Evolutionary conservation across 37 sponge, comb jelly and placozoan genomes (phyloP).

Genomic region (Ianthella basta): DNA sequence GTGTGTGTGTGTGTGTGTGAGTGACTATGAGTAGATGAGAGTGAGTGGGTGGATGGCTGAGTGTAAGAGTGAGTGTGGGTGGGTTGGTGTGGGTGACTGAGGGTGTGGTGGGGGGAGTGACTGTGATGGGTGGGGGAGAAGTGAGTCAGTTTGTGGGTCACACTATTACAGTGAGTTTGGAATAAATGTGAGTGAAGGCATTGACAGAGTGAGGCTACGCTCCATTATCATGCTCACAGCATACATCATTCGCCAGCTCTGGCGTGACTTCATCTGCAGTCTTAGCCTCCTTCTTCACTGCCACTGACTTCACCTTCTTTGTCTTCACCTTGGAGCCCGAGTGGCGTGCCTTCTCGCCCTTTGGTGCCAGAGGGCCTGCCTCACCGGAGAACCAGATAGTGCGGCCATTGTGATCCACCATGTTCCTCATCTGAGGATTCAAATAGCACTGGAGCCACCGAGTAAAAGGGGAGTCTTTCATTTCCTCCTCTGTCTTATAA

Average conservation of each 20-base stretch:
- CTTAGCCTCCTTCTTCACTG: too few species aligned
- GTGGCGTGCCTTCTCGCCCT: neutral
- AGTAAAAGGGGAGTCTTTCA: slow-evolving; percentile 36
- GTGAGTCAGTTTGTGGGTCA: too few species aligned
- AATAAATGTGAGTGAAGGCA: too few species aligned
- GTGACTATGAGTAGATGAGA: too few species aligned
- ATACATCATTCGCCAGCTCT: neutral
- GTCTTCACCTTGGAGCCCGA: neutral
- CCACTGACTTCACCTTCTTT: neutral
- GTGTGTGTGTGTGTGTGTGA: too few species aligned
- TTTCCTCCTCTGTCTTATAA: neutral
- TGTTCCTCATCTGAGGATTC: slow-evolving; percentile 72
- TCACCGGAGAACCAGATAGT: slow-evolving; percentile 84
- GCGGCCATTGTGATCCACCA: slow-evolving; percentile 78
- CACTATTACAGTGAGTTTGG: too few species aligned
- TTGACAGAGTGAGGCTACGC: too few species aligned
- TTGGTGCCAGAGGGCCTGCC: slow-evolving; percentile 74
- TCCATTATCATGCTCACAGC: neutral
- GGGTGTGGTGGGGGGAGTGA: too few species aligned
- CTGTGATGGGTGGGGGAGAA: too few species aligned
- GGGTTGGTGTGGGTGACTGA: too few species aligned
- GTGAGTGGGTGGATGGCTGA: too few species aligned
- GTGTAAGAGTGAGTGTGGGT: too few species aligned
- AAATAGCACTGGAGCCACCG: slow-evolving; percentile 89
- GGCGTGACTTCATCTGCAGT: neutral